Evolutionary conservation across 2,888 invertebrate species (phyloP).

Genomic region (Isotomurus palustris): DNA sequence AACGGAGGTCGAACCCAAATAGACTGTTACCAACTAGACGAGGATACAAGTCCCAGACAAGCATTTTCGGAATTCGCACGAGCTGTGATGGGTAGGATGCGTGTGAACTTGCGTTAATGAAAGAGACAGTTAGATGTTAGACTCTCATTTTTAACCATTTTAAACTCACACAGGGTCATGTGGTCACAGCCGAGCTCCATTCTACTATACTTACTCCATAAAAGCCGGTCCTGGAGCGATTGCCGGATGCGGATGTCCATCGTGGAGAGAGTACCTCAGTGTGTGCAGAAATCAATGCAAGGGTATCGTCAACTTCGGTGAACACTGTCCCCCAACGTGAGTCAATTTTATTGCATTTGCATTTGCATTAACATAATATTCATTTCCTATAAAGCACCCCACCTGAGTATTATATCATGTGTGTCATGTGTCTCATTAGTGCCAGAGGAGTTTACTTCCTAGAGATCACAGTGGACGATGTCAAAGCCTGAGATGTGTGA

Average conservation of each 20-base stretch:
- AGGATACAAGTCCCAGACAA: conserved; percentile 18
- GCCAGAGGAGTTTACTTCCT: conserved; percentile 25
- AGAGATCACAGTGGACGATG: conserved; percentile 20
- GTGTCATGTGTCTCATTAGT: conserved; percentile 7
- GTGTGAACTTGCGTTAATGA: too few relatives aligned
- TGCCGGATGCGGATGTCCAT: conserved; percentile 16
- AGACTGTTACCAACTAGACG: conserved; percentile 20
- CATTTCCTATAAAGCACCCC: too few relatives aligned
- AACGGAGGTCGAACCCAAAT: conserved; percentile 28
- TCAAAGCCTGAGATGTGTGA: not conserved
- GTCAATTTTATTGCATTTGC: too few relatives aligned
- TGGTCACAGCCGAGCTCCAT: conserved; percentile 27
- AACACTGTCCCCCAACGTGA: conserved; percentile 23
- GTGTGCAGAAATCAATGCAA: conserved; percentile 15
- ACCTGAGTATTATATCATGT: not conserved
- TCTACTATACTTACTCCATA: conserved; percentile 25
- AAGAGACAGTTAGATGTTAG: too few relatives aligned
- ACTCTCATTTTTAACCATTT: too few relatives aligned
- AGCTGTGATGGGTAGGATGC: conserved; percentile 16
- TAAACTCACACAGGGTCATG: conserved; percentile 16
- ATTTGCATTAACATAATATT: too few relatives aligned
- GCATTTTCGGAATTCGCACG: conserved; percentile 19
- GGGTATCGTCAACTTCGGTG: conserved; percentile 19
- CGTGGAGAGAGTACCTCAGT: conserved; percentile 21
- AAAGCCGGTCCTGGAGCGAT: conserved; percentile 19